A percentile compares a stretch with the other conserved stretches of the same genome.
Evolutionary conservation across 2,113 vertebrate species (phyloP).

Genomic region (Sclerurus mexicanus): DNA sequence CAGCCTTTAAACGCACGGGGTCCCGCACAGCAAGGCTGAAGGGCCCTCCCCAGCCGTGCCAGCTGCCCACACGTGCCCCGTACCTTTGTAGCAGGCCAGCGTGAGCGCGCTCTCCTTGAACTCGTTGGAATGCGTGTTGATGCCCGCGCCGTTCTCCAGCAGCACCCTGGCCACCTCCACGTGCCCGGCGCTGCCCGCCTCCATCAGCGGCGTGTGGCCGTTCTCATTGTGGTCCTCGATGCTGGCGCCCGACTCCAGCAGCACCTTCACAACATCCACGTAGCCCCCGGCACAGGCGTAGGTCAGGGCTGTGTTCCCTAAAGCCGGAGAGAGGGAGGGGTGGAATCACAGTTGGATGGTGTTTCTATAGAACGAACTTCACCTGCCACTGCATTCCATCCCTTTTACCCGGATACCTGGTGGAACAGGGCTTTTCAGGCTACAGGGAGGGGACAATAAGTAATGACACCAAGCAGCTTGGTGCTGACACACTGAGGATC

Average conservation of each 20-base stretch:
- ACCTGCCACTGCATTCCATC: rapidly evolving
- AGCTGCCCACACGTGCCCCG: too few species aligned
- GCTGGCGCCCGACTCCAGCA: constrained; percentile 96
- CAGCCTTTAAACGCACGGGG: rapidly evolving
- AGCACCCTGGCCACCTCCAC: constrained; percentile 96
- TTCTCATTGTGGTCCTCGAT: constrained; percentile 99
- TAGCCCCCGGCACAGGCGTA: constrained; percentile 98
- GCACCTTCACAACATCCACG: constrained; percentile 95
- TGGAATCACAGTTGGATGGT: rapidly evolving
- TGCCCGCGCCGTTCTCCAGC: constrained; percentile 95
- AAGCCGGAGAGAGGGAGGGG: background rate
- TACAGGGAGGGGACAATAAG: background rate
- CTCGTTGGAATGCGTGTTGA: constrained; percentile 99
- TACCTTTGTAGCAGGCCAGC: constrained; percentile 98
- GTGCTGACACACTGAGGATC: background rate
- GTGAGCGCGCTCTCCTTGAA: constrained; percentile 99
- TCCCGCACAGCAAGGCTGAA: background rate
- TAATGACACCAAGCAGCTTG: background rate
- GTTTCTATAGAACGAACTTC: background rate
- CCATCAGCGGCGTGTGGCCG: constrained; percentile 98
- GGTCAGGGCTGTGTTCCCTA: constrained; percentile 96
- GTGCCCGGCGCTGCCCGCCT: constrained; percentile 95
- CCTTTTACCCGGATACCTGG: background rate
- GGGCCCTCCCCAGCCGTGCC: too few species aligned
- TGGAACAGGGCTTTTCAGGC: rapidly evolving